Percentiles rank a stretch among this genome's conserved stretches.
phyloP scores from a whole-genome alignment of 1,140 invertebrate genomes.

The Drosophila navojoa region DNA sequence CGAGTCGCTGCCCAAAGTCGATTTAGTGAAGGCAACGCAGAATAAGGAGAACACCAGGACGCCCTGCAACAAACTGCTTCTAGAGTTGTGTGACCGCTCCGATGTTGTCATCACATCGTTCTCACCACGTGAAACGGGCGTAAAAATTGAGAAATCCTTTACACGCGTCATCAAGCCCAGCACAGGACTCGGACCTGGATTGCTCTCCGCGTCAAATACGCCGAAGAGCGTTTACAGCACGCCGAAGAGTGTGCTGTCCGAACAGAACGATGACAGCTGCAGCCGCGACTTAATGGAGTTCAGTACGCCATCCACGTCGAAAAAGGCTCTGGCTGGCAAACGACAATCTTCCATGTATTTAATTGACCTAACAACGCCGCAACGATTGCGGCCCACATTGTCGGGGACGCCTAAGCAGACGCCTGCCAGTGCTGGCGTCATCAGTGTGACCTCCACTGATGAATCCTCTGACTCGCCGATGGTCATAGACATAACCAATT shows the following conservation, averaged over 20 bases:
- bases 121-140: conserved; percentile 74
- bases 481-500: conserved; percentile 61
- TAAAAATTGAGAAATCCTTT: conserved; percentile 74
- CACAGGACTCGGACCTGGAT: not conserved
- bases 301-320: conserved; percentile 70
- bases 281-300: conserved; percentile 61
- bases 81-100: conserved; percentile 59
- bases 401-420: conserved; percentile 38
- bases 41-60: conserved; percentile 75
- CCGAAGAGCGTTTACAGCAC: conserved; percentile 76
- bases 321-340: conserved; percentile 34
- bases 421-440: conserved; percentile 25
- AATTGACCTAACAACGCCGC: conserved; percentile 75
- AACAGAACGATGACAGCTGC: conserved; percentile 66
- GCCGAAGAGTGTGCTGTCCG: conserved; percentile 66
- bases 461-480: conserved; percentile 52
- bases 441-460: conserved; percentile 43
- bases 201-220: conserved; percentile 34
- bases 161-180: conserved; percentile 57
- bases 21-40: conserved; percentile 72
- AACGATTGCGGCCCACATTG: conserved; percentile 40
- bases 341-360: conserved; percentile 68
- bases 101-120: conserved; percentile 76
- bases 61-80: conserved; percentile 47
- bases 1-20: conserved; percentile 58